Base-by-base conservation (phyloP, 2,888 invertebrate genomes). In the Lutraria lutraria region DNA sequence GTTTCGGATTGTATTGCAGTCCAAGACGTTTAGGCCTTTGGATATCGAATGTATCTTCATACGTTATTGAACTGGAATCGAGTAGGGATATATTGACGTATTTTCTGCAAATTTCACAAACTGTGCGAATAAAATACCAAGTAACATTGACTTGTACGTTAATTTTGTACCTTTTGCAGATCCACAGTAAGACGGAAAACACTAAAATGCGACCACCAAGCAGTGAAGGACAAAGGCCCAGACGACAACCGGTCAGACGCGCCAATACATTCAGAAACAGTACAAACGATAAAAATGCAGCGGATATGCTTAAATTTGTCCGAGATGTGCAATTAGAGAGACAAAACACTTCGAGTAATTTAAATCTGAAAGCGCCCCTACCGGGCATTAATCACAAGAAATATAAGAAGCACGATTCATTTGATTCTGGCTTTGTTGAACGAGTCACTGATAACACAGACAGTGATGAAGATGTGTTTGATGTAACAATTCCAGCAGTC, bases 301-400 rank as follows among this genome's bases (percentile, higher is more conserved):
- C 34, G 8, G 76, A 76, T 76, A 76, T 76, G 76, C 76, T 76
- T 76, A 76, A 16, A 76, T 76, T 76, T 76, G 76, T 76, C 25
- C 76, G 76, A 0, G 76, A 76, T 76, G 19, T 31, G 29, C 76
- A 76, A 34, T 76, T 76, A 8, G 76, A 76, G 34, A 76, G 76
- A 76, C 76, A 76, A 34, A 76, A 76, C 19, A 76, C 76, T 34
- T 3, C 76, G 34, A 76, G 16, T 16, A 34, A 34, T 34, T 34
- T 76, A 16, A 34, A 34, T 34, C 31, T 76, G 16, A 76, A 76
- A 76, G 76, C 76, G 31, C 76, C 76, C 13, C 76, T 76, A 16
- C 76, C 76, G 19, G 29, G 31, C 16, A 76, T 76, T 15, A 76
- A 2, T 16, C 25, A 72, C 25, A n/a, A 76, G 2, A 76, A 76